Evolutionary conservation across 2,888 invertebrate genomes (phyloP).

Genomic region (Meghimatium bilineatum): DNA sequence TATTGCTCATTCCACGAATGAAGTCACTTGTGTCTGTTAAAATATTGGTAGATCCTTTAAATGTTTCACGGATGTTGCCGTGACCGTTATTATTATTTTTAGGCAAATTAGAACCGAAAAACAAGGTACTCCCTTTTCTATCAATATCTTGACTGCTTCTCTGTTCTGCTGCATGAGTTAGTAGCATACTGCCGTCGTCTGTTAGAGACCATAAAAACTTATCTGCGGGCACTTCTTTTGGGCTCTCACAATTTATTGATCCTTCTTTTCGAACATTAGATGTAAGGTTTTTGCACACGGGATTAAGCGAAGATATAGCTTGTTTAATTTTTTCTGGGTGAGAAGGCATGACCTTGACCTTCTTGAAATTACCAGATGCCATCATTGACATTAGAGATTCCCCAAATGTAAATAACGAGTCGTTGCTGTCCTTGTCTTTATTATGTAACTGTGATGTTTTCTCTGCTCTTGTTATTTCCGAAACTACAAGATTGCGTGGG

Average conservation of each 20-base stretch:
- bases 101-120: background rate
- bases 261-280: background rate
- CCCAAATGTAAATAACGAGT: slow-evolving; percentile 12
- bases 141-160: no score
- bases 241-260: background rate
- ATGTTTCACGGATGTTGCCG: background rate
- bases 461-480: background rate
- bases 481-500: background rate
- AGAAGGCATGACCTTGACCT: slow-evolving; percentile 38
- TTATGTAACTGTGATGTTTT: background rate
- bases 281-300: background rate
- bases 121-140: background rate
- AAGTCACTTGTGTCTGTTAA: background rate
- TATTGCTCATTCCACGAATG: background rate
- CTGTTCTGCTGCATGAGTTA: background rate
- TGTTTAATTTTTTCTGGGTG: slow-evolving; percentile 6
- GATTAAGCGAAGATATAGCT: background rate
- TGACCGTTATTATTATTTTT: slow-evolving; percentile 19
- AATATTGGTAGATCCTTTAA: background rate
- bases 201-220: slow-evolving; percentile 17
- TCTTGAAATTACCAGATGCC: slow-evolving; percentile 10
- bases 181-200: background rate
- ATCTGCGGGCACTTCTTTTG: background rate
- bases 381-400: slow-evolving; percentile 20
- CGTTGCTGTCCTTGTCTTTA: background rate